phyloP scores from a whole-genome alignment of 2,797 vertebrate genomes.

The Brotogeris chrysoptera region DNA sequence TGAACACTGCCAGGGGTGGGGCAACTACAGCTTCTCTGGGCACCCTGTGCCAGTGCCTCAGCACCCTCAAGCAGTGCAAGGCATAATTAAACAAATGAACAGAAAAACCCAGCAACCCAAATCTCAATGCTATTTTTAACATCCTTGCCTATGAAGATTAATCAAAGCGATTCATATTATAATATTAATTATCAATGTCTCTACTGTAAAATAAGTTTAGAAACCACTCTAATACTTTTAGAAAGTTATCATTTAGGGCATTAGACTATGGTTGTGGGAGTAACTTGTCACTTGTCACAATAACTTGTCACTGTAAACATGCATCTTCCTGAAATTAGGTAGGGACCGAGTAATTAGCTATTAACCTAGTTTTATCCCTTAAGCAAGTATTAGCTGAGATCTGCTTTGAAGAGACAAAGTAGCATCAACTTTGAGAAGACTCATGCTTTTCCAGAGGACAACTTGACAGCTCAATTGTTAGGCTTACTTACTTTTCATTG shows the following conservation, averaged over 20 bases:
- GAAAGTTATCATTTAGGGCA: not conserved
- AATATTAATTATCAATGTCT: not conserved
- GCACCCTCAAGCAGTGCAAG: not conserved
- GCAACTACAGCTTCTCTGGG: not conserved
- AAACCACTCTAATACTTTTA: not conserved
- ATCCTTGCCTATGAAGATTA: not conserved
- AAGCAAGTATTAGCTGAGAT: not conserved
- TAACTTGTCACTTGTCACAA: not conserved
- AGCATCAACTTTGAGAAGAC: not conserved
- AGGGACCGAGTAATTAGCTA: not conserved
- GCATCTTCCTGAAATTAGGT: not conserved
- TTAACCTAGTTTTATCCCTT: not conserved
- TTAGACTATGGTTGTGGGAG: not conserved
- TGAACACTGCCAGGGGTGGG: not conserved
- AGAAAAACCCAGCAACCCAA: not conserved
- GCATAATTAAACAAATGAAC: not conserved
- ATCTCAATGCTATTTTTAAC: not conserved
- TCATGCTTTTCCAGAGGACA: not conserved
- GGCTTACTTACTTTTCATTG: not conserved
- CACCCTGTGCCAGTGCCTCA: not conserved
- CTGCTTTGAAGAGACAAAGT: not conserved
- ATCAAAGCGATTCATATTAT: not conserved
- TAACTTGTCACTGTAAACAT: not conserved
- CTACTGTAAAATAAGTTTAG: not conserved
- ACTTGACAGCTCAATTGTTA: not conserved